Evolutionary conservation across 2,888 invertebrate species (phyloP).

Genomic region (Hypsopygia costalis): DNA sequence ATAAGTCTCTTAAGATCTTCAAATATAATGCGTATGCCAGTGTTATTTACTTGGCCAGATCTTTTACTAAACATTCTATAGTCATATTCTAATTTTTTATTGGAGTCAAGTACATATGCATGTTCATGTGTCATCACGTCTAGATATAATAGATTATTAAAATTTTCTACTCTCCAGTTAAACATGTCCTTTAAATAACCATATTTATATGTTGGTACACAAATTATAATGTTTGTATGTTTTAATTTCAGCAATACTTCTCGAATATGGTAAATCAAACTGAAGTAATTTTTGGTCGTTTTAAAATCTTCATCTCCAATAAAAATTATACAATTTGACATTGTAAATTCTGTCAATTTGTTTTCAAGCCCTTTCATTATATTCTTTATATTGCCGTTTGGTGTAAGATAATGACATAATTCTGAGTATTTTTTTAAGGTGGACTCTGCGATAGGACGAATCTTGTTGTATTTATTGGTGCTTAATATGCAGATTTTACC

Average conservation of each 20-base stretch:
- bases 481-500: constrained; percentile 5
- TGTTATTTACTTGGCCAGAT: constrained; percentile 1
- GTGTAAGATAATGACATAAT: background rate
- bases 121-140: constrained; percentile 6
- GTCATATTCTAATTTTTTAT: background rate
- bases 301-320: background rate
- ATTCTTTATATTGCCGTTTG: background rate
- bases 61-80: constrained; percentile 3
- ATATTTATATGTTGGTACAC: constrained; percentile 2
- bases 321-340: constrained; percentile 1
- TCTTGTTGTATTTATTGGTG: background rate
- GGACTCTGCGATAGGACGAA: background rate
- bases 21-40: constrained; percentile 6
- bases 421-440: background rate
- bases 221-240: background rate
- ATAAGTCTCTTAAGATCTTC: constrained; percentile 3
- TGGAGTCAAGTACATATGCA: constrained; percentile 4
- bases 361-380: background rate
- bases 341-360: constrained; percentile 1
- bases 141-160: constrained; percentile 4
- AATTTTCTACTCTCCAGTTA: background rate
- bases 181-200: background rate
- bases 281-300: constrained; percentile 1
- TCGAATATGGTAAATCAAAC: background rate
- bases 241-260: background rate